Conservation (phyloP, 1,140 invertebrate species). For the Listronotus bonariensis region DNA sequence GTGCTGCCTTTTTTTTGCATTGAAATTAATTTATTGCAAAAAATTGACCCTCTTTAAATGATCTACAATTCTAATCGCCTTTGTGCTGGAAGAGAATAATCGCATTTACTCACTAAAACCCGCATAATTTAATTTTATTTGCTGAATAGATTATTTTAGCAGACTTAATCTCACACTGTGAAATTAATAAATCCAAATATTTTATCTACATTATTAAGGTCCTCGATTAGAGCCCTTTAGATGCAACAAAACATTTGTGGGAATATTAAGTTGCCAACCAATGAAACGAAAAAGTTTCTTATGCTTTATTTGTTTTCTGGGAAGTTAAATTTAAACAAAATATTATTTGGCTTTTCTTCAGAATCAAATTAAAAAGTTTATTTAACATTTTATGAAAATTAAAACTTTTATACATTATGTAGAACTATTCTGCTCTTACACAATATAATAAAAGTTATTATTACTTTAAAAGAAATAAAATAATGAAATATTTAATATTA, state of each 20-base stretch:
- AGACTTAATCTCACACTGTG: constrained; percentile 34
- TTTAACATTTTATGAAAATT: no score
- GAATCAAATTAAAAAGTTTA: no score
- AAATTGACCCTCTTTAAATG: constrained; percentile 38
- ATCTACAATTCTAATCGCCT: constrained; percentile 26
- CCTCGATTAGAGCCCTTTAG: background rate
- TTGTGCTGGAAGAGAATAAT: constrained; percentile 22
- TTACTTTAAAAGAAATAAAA: no score
- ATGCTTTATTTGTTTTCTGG: no score
- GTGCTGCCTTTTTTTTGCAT: constrained; percentile 25
- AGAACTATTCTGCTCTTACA: no score
- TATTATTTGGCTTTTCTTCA: no score
- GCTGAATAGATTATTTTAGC: constrained; percentile 5
- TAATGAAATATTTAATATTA: no score
- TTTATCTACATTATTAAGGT: constrained; percentile 11
- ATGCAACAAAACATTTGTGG: background rate
- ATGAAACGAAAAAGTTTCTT: no score
- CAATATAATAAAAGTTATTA: no score
- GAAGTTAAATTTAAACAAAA: no score
- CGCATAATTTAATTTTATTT: constrained; percentile 26
- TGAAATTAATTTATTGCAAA: constrained; percentile 29
- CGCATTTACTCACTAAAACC: constrained; percentile 20
- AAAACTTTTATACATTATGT: no score
- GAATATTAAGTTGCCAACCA: no score
- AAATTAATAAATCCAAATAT: constrained; percentile 43